Evolutionary conservation across 92 coral and sea anemone species (phyloP).

Genomic region (Siderastrea siderea): DNA sequence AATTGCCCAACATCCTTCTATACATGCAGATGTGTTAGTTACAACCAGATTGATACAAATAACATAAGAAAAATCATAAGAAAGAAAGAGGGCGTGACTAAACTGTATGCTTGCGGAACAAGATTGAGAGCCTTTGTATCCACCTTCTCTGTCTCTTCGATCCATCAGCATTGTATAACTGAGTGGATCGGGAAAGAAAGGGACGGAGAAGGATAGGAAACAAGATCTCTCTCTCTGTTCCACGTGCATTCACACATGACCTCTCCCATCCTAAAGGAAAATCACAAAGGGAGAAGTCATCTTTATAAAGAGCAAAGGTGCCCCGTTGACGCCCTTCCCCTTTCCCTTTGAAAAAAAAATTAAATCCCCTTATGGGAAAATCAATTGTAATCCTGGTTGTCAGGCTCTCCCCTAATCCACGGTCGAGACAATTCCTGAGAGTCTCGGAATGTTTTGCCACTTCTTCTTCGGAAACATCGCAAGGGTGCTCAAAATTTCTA

Average conservation of each 20-base stretch:
- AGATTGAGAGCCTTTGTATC: constrained; percentile 49
- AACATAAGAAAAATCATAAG: not conserved
- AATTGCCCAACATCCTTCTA: no score
- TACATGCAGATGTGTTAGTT: not conserved
- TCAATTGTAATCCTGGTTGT: not conserved
- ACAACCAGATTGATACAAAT: no score
- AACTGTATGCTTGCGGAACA: constrained; percentile 37
- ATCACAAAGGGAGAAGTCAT: constrained; percentile 34
- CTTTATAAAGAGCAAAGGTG: constrained; percentile 25
- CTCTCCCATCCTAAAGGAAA: constrained; percentile 51
- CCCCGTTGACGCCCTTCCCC: no score
- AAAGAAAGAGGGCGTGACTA: constrained; percentile 7
- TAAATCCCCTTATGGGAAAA: constrained; percentile 4
- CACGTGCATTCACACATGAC: constrained; percentile 23
- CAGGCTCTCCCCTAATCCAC: not conserved
- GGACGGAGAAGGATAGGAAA: constrained; percentile 43
- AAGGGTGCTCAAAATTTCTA: constrained; percentile 41
- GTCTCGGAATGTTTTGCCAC: constrained; percentile 9
- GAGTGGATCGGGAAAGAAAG: constrained; percentile 56
- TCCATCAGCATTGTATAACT: constrained; percentile 30
- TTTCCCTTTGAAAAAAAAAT: not conserved
- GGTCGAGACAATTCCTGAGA: constrained; percentile 27
- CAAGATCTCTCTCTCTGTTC: constrained; percentile 38
- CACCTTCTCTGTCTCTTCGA: constrained; percentile 46
- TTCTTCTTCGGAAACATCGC: not conserved